Base-by-base conservation (phyloP, 1,140 invertebrate genomes). In the Bombus picipes region DNA sequence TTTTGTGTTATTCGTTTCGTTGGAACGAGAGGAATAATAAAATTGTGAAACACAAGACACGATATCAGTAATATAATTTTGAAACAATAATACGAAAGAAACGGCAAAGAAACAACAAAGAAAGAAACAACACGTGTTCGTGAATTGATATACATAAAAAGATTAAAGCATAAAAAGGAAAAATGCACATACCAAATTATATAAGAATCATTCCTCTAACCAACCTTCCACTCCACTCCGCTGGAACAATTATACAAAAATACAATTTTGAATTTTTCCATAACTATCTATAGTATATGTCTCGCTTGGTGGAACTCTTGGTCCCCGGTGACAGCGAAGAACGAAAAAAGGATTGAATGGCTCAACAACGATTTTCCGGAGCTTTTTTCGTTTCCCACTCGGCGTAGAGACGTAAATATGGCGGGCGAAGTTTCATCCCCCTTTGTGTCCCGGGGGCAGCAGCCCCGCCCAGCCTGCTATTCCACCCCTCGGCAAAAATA, bases 381-480 rank as follows among this genome's bases (percentile, higher is more conserved):
- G 73, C 80, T 88, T 90, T 90, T 90, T 88, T 87, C 88, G 86
- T 89, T 90, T 90, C 89, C 89, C 89, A 88, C 89, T 86, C 87
- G 81, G 84, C 74, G 80, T 70, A 88, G 85, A 90, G 83, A 90
- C 89, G 89, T 90, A 94, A 94, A 94, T 94, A 94, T 94, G 93
- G 94, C 94, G 93, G 92, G 90, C 92, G 90, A 94, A 93, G 93
- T 94, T 94, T 94, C 94, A 94, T 93, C 92, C 93, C 93, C 90
- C 92, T 92, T 91, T 91, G 92, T 89, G 88, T 90, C 85, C 73
- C 89, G 85, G 87, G 80, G 81, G 89, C 74, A 78, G 87, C 91
- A 85, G 94, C 93, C 90, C 94, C 94, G 94, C 94, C 94, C 93
- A 94, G 92, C 88, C 89, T 90, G 92, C 86, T 92, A 94, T 94